A percentile compares a stretch with the other conserved stretches of the same genome.
Evolutionary conservation across 2,888 invertebrate species (phyloP).

Genomic region (Rhaphigaster nebulosa): DNA sequence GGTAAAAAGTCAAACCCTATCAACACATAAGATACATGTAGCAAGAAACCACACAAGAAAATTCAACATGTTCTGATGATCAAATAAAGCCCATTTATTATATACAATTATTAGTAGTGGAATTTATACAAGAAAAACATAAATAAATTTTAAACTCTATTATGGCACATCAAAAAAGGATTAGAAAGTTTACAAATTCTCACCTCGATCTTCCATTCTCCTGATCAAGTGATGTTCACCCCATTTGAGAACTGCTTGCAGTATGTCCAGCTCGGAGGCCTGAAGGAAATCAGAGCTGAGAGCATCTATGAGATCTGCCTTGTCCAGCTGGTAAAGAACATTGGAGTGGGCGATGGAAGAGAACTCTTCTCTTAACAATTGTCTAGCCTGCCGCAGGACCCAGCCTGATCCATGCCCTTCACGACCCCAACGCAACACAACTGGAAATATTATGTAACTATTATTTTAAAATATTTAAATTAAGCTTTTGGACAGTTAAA

Average conservation of each 20-base stretch:
- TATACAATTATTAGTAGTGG: no score
- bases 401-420: slow-evolving; percentile 93
- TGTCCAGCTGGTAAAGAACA: slow-evolving; percentile 83
- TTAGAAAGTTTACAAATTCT: slow-evolving; percentile 47
- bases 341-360: slow-evolving; percentile 81
- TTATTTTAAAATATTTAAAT: background rate
- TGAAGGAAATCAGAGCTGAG: slow-evolving; percentile 73
- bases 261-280: slow-evolving; percentile 90
- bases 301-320: slow-evolving; percentile 80
- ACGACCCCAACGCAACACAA: slow-evolving; percentile 79
- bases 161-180: background rate
- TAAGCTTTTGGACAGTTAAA: background rate
- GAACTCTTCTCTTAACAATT: slow-evolving; percentile 94
- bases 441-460: slow-evolving; percentile 43
- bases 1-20: no score
- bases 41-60: no score
- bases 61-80: no score
- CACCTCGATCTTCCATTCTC: slow-evolving; percentile 85
- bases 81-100: no score
- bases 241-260: slow-evolving; percentile 90
- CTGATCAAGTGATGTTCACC: slow-evolving; percentile 87
- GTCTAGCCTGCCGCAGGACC: slow-evolving; percentile 80
- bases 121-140: no score
- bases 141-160: no score
- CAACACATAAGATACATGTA: no score